A percentile compares a stretch with the other conserved stretches of the same genome.
These are phyloP conservation scores for Ooceraea biroi DNA, from an alignment of 1,140 invertebrate genomes.

Conservation along the genomic window DNA sequence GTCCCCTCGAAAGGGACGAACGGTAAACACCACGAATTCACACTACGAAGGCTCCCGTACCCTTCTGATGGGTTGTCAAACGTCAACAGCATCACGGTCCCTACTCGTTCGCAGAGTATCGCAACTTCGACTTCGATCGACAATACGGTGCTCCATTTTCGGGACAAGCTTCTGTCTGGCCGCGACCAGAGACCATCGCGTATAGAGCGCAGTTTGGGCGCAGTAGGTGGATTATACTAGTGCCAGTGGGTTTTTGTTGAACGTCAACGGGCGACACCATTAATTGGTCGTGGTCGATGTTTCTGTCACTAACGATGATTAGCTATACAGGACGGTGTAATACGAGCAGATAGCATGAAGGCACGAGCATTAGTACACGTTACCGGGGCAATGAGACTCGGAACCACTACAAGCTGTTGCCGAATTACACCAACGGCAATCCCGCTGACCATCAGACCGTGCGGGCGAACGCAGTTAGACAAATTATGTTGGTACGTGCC, in stretches of 20 bases:
- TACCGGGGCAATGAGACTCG: constrained; percentile 73
- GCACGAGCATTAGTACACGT: constrained; percentile 67
- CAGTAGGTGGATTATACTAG: not conserved
- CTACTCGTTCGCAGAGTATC: not conserved
- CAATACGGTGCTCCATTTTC: too few species aligned
- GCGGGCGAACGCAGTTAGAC: constrained; percentile 72
- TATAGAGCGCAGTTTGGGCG: constrained; percentile 44
- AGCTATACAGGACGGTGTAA: constrained; percentile 73
- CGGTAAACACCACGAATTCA: too few species aligned
- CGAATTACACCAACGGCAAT: constrained; percentile 77
- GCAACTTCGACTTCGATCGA: constrained; percentile 13
- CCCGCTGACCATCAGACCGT: constrained; percentile 73
- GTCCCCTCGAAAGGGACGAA: too few species aligned
- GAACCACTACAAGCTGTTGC: constrained; percentile 79
- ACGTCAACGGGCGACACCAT: constrained; percentile 45
- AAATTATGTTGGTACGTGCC: constrained; percentile 77
- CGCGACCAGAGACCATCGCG: not conserved
- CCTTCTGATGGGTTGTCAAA: not conserved
- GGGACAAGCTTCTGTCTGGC: not conserved
- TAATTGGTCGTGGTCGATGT: constrained; percentile 69
- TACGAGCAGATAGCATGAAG: constrained; percentile 60
- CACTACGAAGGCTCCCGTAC: not conserved
- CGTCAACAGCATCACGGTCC: constrained; percentile 2
- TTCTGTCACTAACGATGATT: constrained; percentile 76
- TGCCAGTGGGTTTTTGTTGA: constrained; percentile 20